phyloP scores from a whole-genome alignment of 1,140 invertebrate species.

The Zeugodacus cucurbitae region DNA sequence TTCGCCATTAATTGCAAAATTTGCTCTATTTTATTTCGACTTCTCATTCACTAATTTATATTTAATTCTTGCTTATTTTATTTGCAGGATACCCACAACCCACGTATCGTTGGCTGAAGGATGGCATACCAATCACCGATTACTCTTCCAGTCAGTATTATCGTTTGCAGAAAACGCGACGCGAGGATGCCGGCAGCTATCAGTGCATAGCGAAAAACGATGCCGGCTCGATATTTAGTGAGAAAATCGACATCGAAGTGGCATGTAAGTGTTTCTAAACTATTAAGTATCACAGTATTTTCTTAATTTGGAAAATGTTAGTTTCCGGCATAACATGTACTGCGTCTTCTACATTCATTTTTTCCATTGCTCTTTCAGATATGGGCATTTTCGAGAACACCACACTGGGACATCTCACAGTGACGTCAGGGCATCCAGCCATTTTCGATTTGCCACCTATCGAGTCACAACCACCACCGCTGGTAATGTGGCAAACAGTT shows the following conservation, averaged over 20 bases:
- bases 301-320: too few relatives aligned
- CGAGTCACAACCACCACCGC: slow-evolving; percentile 83
- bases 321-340: too few relatives aligned
- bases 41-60: too few relatives aligned
- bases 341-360: not conserved
- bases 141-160: slow-evolving; percentile 82
- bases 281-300: too few relatives aligned
- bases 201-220: slow-evolving; percentile 91
- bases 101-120: slow-evolving; percentile 90
- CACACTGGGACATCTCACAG: slow-evolving; percentile 74
- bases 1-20: too few relatives aligned
- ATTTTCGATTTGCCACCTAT: slow-evolving; percentile 84
- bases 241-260: slow-evolving; percentile 85
- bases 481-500: slow-evolving; percentile 85
- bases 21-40: too few relatives aligned
- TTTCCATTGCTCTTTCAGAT: slow-evolving; percentile 66
- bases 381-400: slow-evolving; percentile 84
- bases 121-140: slow-evolving; percentile 79
- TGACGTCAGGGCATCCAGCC: slow-evolving; percentile 82
- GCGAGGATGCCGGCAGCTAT: slow-evolving; percentile 86
- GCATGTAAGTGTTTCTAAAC: slow-evolving; percentile 80
- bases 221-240: slow-evolving; percentile 90
- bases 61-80: not conserved
- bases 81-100: slow-evolving; percentile 85
- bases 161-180: slow-evolving; percentile 81